Evolutionary conservation across 2,888 invertebrate species (phyloP).

Genomic region (Troilus luridus): DNA sequence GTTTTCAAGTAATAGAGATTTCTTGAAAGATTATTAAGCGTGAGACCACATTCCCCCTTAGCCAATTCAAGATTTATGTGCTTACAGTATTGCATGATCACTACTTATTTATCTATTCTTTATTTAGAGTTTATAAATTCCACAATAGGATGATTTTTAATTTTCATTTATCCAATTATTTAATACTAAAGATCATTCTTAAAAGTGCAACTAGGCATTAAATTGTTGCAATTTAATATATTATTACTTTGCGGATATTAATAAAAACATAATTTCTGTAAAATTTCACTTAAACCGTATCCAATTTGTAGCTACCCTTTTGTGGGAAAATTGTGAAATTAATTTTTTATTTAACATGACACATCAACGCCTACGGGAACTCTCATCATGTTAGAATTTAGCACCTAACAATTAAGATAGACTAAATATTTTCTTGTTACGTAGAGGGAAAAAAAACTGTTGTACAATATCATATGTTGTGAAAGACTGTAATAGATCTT

Average conservation of each 20-base stretch:
- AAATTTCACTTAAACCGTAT: too few species aligned
- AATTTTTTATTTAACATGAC: too few species aligned
- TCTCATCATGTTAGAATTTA: background rate
- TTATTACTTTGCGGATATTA: too few species aligned
- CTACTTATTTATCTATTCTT: background rate
- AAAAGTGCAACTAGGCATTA: too few species aligned
- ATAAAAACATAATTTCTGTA: too few species aligned
- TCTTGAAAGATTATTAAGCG: background rate
- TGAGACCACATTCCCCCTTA: background rate
- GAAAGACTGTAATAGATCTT: background rate
- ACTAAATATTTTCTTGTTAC: background rate
- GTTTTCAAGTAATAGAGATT: background rate
- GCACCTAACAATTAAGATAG: background rate
- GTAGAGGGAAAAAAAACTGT: background rate
- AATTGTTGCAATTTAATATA: too few species aligned
- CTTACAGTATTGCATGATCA: background rate
- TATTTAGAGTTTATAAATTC: background rate
- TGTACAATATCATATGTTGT: slow-evolving; percentile 1
- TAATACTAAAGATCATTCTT: too few species aligned
- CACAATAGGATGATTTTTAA: too few species aligned
- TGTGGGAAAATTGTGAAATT: too few species aligned
- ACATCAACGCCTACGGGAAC: too few species aligned
- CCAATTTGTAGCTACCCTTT: too few species aligned
- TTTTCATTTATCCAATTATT: too few species aligned
- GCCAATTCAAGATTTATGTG: background rate